These are phyloP conservation scores for Diorhabda sublineata DNA, from an alignment of 1,140 invertebrate genomes.

Conservation along the genomic window DNA sequence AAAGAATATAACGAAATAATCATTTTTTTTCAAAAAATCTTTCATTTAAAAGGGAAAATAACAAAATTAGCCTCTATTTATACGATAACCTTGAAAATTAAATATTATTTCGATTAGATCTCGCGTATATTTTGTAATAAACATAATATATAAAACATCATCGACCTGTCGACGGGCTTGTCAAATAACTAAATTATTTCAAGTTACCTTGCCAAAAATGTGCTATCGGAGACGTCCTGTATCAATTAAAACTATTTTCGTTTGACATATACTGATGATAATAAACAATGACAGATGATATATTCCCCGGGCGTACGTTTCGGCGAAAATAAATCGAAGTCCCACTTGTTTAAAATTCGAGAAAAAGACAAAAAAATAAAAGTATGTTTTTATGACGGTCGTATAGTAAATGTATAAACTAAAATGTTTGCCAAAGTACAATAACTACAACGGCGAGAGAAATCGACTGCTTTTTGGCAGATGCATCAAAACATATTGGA, in stretches of 20 bases:
- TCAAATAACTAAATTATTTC: not conserved
- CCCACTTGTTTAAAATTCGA: not conserved
- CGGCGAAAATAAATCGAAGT: not conserved
- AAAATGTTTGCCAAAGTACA: no score
- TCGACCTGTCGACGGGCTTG: no score
- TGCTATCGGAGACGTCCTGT: not conserved
- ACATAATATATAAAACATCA: no score
- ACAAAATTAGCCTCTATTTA: no score
- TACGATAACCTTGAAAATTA: no score
- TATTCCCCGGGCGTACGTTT: not conserved
- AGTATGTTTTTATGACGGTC: not conserved
- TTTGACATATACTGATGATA: not conserved
- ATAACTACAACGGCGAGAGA: not conserved
- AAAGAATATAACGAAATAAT: no score
- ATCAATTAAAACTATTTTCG: not conserved
- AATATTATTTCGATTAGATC: no score
- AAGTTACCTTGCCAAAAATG: conserved; percentile 4
- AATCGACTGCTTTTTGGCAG: not conserved
- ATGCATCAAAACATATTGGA: conserved; percentile 1
- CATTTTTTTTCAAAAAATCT: no score
- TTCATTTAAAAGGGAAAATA: no score
- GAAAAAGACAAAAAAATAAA: not conserved
- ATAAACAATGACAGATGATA: not conserved
- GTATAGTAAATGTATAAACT: no score
- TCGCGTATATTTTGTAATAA: no score